A percentile compares a stretch with the other conserved stretches of the same genome.
Conservation (phyloP, 2,797 vertebrate genomes). For the Enteromius treurensis region DNA sequence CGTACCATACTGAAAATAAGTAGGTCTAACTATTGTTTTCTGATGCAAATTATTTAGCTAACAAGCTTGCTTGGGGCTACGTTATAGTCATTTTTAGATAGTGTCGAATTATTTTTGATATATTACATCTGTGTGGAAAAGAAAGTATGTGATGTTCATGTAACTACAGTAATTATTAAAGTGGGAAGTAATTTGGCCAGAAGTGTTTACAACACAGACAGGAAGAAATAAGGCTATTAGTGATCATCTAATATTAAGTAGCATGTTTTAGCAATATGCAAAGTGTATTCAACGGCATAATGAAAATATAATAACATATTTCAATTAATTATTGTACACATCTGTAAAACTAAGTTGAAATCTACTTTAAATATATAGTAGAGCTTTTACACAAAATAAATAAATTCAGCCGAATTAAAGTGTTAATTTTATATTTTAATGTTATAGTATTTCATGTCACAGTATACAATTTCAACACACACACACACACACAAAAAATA, state of each 20-base stretch:
- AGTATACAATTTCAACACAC: slow-evolving; percentile 44
- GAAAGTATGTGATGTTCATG: too few relatives aligned
- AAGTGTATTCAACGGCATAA: background rate
- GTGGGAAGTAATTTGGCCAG: too few relatives aligned
- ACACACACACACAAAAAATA: too few relatives aligned
- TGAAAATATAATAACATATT: background rate
- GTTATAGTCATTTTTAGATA: too few relatives aligned
- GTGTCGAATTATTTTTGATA: too few relatives aligned
- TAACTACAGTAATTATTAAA: too few relatives aligned
- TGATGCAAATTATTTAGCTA: too few relatives aligned
- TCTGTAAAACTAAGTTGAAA: background rate
- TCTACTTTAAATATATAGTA: background rate
- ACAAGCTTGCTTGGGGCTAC: too few relatives aligned
- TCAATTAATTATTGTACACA: background rate
- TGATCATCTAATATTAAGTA: background rate
- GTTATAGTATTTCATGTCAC: slow-evolving; percentile 45
- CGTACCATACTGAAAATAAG: too few relatives aligned
- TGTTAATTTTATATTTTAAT: slow-evolving; percentile 50
- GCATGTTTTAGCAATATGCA: background rate
- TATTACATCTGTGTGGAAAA: too few relatives aligned
- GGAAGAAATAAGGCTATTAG: background rate
- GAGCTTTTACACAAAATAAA: background rate
- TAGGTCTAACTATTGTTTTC: too few relatives aligned
- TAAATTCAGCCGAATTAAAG: background rate
- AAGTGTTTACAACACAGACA: too few relatives aligned